phyloP scores from a whole-genome alignment of 2,797 vertebrate species.

The Odontamblyopus rebecca region DNA sequence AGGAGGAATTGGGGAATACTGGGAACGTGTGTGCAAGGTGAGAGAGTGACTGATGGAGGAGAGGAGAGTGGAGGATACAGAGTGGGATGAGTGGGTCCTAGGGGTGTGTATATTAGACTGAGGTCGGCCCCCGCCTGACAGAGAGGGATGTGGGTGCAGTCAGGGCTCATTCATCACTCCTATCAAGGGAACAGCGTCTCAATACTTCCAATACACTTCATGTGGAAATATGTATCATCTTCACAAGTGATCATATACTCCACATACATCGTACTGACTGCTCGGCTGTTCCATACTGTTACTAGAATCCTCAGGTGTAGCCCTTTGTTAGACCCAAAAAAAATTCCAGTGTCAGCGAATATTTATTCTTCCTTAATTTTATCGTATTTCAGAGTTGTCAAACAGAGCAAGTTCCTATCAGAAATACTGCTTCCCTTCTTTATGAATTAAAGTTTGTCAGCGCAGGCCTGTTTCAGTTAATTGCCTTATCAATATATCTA shows the following conservation, averaged over 20 bases:
- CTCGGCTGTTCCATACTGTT: slow-evolving; percentile 21
- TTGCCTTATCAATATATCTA: slow-evolving; percentile 71
- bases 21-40: slow-evolving; percentile 42
- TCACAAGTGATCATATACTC: slow-evolving; percentile 25
- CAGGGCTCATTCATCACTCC: slow-evolving; percentile 79
- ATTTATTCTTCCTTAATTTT: slow-evolving; percentile 67
- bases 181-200: slow-evolving; percentile 71
- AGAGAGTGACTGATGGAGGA: slow-evolving; percentile 64
- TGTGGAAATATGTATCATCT: slow-evolving; percentile 40
- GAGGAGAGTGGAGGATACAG: slow-evolving; percentile 57
- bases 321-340: slow-evolving; percentile 52
- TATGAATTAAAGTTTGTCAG: slow-evolving; percentile 57
- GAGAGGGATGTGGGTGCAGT: slow-evolving; percentile 82
- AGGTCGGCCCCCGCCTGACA: slow-evolving; percentile 76
- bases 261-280: slow-evolving; percentile 31
- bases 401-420: slow-evolving; percentile 51
- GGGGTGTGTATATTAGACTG: slow-evolving; percentile 77
- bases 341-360: slow-evolving; percentile 68
- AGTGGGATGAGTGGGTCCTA: slow-evolving; percentile 70
- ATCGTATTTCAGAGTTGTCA: slow-evolving; percentile 41
- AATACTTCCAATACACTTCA: slow-evolving; percentile 65
- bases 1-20: slow-evolving; percentile 33
- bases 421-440: slow-evolving; percentile 56
- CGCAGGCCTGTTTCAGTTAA: slow-evolving; percentile 64
- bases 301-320: slow-evolving; percentile 29